These are phyloP conservation scores for Homarus americanus DNA, from an alignment of 1,140 invertebrate species.

Conservation along the genomic window DNA sequence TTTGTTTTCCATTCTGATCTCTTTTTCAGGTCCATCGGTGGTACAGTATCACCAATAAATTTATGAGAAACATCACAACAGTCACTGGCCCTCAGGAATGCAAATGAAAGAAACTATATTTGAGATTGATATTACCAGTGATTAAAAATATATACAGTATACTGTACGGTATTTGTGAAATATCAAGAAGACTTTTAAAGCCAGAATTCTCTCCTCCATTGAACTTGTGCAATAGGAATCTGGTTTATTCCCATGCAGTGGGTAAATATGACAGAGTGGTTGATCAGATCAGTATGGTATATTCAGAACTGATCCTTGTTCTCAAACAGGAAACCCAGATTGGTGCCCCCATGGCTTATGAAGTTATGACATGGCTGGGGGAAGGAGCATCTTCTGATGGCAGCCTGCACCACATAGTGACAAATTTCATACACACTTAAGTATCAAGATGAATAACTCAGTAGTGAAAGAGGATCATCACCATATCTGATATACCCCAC, in stretches of 20 bases:
- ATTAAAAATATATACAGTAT: too few species aligned
- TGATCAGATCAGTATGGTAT: neutral
- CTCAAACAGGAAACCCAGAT: neutral
- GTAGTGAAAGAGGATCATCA: too few species aligned
- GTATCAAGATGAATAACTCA: too few species aligned
- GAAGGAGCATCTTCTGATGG: neutral
- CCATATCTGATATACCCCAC: too few species aligned
- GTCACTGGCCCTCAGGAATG: neutral
- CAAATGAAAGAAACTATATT: neutral
- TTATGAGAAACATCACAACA: neutral
- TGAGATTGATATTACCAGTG: neutral
- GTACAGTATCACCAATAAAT: too few species aligned
- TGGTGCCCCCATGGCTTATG: neutral
- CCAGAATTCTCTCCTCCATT: neutral
- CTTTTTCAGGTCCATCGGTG: too few species aligned
- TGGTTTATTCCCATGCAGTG: neutral
- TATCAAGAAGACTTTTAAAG: neutral
- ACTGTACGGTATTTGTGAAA: too few species aligned
- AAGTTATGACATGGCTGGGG: neutral
- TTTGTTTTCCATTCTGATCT: too few species aligned
- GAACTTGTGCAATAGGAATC: neutral
- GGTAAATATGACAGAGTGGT: neutral
- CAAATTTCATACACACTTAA: neutral
- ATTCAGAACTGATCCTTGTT: neutral
- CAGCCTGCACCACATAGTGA: neutral